Conservation (phyloP, 2,888 invertebrate genomes). For the Terebella lapidaria region DNA sequence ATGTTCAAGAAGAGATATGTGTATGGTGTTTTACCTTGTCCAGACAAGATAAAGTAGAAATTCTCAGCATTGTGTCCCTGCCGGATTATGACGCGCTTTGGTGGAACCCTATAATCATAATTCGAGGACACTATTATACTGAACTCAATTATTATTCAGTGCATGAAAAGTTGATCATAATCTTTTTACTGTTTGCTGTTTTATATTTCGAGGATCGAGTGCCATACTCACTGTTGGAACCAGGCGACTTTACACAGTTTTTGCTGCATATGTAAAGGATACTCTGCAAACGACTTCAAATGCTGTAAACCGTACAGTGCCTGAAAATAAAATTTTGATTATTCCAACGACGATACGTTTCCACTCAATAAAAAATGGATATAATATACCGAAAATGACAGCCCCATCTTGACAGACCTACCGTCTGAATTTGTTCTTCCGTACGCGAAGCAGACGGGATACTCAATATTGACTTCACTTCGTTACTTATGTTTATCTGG, state of each 20-base stretch:
- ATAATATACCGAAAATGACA: not conserved
- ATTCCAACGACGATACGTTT: not conserved
- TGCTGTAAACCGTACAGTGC: constrained; percentile 46
- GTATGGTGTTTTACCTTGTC: constrained; percentile 36
- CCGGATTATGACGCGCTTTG: constrained; percentile 46
- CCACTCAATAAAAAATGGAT: constrained; percentile 1
- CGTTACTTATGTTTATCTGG: constrained; percentile 43
- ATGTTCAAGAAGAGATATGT: no score
- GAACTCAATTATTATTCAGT: no score
- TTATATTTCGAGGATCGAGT: not conserved
- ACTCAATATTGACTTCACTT: constrained; percentile 40
- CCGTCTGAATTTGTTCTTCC: constrained; percentile 45
- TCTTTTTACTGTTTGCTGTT: no score
- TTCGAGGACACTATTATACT: no score
- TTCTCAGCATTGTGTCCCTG: constrained; percentile 51
- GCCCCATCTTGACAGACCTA: constrained; percentile 16
- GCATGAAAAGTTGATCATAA: no score
- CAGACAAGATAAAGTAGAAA: constrained; percentile 50
- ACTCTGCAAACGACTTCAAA: constrained; percentile 46
- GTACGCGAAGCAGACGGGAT: constrained; percentile 35
- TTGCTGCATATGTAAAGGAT: constrained; percentile 51
- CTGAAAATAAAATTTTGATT: constrained; percentile 25
- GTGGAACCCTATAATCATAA: constrained; percentile 36
- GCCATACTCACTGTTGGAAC: constrained; percentile 41
- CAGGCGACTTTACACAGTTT: constrained; percentile 48